phyloP scores from a whole-genome alignment of 2,113 vertebrate species.

The Pterocles gutturalis region DNA sequence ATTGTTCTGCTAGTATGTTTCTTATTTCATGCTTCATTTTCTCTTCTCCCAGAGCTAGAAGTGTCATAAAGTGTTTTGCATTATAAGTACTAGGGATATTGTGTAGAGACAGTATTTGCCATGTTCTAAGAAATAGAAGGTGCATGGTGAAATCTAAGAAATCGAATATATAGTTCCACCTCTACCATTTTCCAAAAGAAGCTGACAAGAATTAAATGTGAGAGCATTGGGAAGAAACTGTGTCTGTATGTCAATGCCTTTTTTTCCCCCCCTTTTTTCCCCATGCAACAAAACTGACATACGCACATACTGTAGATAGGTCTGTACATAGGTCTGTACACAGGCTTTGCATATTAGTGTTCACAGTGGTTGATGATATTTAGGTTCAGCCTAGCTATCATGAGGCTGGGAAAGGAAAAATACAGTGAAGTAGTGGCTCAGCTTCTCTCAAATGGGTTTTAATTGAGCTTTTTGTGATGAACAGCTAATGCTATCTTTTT shows the following conservation, averaged over 20 bases:
- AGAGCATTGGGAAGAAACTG: not conserved
- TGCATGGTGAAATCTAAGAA: slow-evolving; percentile 4
- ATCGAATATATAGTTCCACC: slow-evolving; percentile 1
- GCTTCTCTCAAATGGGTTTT: slow-evolving; percentile 24
- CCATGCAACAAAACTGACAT: not conserved
- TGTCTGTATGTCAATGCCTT: not conserved
- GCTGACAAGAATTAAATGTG: not conserved
- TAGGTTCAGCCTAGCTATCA: not conserved
- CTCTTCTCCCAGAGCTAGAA: slow-evolving; percentile 67
- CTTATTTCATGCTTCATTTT: slow-evolving; percentile 79
- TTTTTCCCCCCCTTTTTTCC: not conserved
- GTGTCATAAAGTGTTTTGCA: slow-evolving; percentile 71
- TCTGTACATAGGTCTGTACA: not conserved
- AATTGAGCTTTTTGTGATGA: slow-evolving; percentile 55
- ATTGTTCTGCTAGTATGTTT: slow-evolving; percentile 76
- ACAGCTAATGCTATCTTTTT: slow-evolving; percentile 43
- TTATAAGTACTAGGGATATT: slow-evolving; percentile 63
- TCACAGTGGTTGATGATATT: not conserved
- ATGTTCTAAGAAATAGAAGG: slow-evolving; percentile 32
- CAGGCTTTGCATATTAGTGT: not conserved
- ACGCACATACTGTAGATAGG: not conserved
- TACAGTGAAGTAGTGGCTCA: not conserved
- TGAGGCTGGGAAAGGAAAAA: not conserved
- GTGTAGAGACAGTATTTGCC: slow-evolving; percentile 61
- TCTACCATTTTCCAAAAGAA: not conserved